Evolutionary conservation across 2,888 invertebrate genomes (phyloP).

Genomic region (Cephus runcator): DNA sequence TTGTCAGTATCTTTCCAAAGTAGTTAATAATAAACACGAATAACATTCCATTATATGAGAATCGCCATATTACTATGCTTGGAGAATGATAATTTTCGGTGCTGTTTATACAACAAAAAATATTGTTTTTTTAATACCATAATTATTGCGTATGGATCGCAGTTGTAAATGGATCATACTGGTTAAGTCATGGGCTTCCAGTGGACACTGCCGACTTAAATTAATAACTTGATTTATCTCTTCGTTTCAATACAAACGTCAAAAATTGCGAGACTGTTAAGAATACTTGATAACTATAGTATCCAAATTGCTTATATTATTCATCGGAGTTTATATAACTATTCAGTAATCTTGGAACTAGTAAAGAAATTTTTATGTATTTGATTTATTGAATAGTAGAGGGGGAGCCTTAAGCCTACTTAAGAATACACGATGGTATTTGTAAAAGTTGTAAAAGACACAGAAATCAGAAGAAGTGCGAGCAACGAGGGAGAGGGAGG

Average conservation of each 20-base stretch:
- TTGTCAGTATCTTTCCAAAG: background rate
- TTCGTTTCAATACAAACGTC: constrained; percentile 1
- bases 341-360: background rate
- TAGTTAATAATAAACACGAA: background rate
- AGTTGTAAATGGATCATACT: constrained; percentile 28
- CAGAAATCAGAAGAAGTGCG: constrained; percentile 7
- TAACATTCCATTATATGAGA: constrained; percentile 35
- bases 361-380: background rate
- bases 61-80: constrained; percentile 9
- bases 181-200: constrained; percentile 35
- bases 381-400: constrained; percentile 1
- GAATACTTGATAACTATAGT: background rate
- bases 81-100: constrained; percentile 32
- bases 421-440: constrained; percentile 21
- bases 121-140: constrained; percentile 40
- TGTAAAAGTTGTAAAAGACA: constrained; percentile 19
- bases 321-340: background rate
- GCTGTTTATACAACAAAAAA: constrained; percentile 28
- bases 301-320: background rate
- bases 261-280: constrained; percentile 5
- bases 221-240: constrained; percentile 15
- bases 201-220: constrained; percentile 45
- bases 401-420: constrained; percentile 20
- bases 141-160: constrained; percentile 19
- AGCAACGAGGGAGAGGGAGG: constrained; percentile 12